A percentile compares a stretch with the other conserved stretches of the same genome.
phyloP scores from a whole-genome alignment of 2,113 vertebrate genomes.

The Todiramphus chloris region DNA sequence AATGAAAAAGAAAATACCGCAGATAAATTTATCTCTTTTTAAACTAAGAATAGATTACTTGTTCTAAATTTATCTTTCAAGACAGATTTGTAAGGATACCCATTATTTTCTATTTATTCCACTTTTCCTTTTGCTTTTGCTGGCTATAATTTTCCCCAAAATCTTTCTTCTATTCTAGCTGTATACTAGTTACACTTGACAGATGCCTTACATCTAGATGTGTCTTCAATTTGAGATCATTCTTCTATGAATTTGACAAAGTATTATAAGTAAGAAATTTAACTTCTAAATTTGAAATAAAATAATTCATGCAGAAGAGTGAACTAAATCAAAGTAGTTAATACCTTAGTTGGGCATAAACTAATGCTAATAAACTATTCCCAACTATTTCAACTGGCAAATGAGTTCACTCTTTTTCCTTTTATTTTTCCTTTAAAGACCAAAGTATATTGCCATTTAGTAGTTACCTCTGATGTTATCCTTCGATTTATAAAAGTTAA shows the following conservation, averaged over 20 bases:
- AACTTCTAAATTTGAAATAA: not conserved
- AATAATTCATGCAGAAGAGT: not conserved
- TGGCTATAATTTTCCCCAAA: not conserved
- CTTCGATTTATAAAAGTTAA: not conserved
- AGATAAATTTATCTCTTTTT: not conserved
- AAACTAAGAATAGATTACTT: not conserved
- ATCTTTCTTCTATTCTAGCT: not conserved
- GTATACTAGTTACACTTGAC: not conserved
- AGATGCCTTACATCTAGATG: not conserved
- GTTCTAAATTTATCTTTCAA: not conserved
- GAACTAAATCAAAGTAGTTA: not conserved
- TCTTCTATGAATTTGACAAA: not conserved
- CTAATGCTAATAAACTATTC: not conserved
- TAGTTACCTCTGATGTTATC: not conserved
- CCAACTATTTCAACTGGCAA: not conserved
- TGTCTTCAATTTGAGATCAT: not conserved
- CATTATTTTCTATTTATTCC: not conserved
- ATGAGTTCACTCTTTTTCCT: not conserved
- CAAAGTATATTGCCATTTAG: not conserved
- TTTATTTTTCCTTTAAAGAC: not conserved
- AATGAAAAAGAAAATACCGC: not conserved
- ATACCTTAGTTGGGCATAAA: not conserved
- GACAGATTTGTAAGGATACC: not conserved
- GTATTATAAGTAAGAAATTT: not conserved
- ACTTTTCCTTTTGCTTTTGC: not conserved